These are phyloP conservation scores for Venustaconcha ellipsiformis DNA, from an alignment of 1,140 invertebrate species.

Conservation along the genomic window DNA sequence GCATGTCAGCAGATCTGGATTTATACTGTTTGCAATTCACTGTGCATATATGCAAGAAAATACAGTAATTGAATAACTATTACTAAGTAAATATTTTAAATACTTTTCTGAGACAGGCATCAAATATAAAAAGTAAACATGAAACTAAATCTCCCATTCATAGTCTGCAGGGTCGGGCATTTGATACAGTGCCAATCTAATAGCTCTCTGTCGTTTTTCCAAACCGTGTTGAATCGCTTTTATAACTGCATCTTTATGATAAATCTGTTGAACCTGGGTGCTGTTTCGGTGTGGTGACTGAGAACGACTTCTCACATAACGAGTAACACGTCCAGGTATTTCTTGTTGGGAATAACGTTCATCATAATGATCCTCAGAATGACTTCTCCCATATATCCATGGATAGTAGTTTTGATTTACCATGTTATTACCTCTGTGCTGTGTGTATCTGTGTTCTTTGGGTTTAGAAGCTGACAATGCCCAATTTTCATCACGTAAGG, in stretches of 20 bases:
- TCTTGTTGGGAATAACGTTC: neutral
- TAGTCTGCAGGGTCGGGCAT: conserved; percentile 33
- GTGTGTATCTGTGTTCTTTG: conserved; percentile 19
- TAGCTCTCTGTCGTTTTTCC: conserved; percentile 26
- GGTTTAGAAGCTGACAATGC: conserved; percentile 16
- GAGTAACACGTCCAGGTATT: neutral
- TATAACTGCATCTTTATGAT: conserved; percentile 32
- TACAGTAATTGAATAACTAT: no score
- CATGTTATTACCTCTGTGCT: neutral
- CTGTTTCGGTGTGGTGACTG: conserved; percentile 21
- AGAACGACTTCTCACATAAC: conserved; percentile 21
- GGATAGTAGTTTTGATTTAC: conserved; percentile 4
- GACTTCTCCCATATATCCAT: conserved; percentile 7
- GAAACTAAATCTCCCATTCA: conserved; percentile 30
- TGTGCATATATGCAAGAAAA: no score
- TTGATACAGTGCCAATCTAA: conserved; percentile 25
- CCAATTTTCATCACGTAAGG: conserved; percentile 17
- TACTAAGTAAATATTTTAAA: no score
- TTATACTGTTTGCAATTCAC: no score
- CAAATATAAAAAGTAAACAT: neutral
- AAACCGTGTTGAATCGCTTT: conserved; percentile 28
- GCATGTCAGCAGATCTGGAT: no score
- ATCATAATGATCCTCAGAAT: conserved; percentile 4
- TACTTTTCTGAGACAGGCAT: no score
- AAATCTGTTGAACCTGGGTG: conserved; percentile 10